Percentiles rank a stretch among this genome's conserved stretches.
These are phyloP conservation scores for Siniperca chuatsi DNA, from an alignment of 2,113 vertebrate genomes.

Conservation along the genomic window DNA sequence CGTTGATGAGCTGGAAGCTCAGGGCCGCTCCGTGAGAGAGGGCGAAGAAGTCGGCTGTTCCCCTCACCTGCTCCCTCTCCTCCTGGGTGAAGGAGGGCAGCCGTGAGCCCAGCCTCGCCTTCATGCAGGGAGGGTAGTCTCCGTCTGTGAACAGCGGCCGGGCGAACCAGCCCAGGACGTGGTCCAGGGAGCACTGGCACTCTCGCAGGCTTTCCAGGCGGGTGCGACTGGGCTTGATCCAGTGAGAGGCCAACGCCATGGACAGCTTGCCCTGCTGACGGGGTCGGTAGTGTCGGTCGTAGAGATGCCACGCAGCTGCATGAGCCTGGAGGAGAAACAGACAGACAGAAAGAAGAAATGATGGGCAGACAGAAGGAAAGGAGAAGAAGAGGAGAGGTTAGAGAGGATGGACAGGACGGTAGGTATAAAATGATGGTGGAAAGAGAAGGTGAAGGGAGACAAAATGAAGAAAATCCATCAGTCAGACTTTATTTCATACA, in stretches of 20 bases:
- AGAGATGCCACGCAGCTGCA: conserved; percentile 94
- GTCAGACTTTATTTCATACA: neutral
- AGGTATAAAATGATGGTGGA: neutral
- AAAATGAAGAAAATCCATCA: neutral
- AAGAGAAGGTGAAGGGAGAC: neutral
- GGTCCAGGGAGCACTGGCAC: conserved; percentile 95
- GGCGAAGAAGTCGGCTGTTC: conserved; percentile 96
- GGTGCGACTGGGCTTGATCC: conserved; percentile 91
- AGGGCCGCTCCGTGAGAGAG: conserved; percentile 94
- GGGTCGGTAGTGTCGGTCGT: conserved; percentile 89
- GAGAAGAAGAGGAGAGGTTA: neutral
- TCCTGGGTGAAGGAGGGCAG: conserved; percentile 89
- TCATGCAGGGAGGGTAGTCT: conserved; percentile 95
- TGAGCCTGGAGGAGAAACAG: conserved; percentile 87
- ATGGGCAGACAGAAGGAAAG: neutral
- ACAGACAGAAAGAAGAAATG: no score
- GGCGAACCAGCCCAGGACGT: conserved; percentile 97
- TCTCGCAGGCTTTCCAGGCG: conserved; percentile 85
- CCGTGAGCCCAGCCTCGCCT: conserved; percentile 85
- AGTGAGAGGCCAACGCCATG: conserved; percentile 95
- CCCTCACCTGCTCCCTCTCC: conserved; percentile 88
- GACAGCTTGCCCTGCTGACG: conserved; percentile 90
- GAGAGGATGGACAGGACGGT: neutral
- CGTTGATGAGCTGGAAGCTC: conserved; percentile 94
- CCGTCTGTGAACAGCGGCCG: conserved; percentile 94